Conservation (phyloP, 2,888 invertebrate species). For the Caenorhabditis sp. region DNA sequence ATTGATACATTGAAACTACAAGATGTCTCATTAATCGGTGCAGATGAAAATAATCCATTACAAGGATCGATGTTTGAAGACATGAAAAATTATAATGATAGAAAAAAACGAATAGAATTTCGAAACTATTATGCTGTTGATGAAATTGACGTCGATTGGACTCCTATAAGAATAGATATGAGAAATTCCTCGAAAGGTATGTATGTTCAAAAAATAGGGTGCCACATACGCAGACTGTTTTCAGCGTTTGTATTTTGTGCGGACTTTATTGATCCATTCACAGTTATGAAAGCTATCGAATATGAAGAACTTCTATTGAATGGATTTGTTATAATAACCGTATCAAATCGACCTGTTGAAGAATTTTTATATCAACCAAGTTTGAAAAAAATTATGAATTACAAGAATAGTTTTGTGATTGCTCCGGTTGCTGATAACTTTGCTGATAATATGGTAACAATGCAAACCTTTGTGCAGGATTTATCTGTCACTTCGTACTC, state of each 20-base stretch:
- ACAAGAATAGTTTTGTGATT: constrained; percentile 12
- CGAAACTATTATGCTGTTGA: constrained; percentile 18
- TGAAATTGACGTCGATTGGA: constrained; percentile 19
- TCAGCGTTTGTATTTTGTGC: constrained; percentile 32
- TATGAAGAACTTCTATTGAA: constrained; percentile 11
- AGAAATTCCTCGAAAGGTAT: constrained; percentile 9
- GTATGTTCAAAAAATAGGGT: neutral
- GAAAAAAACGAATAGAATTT: constrained; percentile 6
- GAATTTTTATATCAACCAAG: constrained; percentile 21
- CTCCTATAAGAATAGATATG: neutral
- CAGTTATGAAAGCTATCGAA: constrained; percentile 11
- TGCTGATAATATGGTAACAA: constrained; percentile 8
- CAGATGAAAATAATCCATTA: constrained; percentile 14
- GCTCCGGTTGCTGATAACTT: constrained; percentile 12
- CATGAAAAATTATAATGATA: constrained; percentile 17
- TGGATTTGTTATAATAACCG: constrained; percentile 17
- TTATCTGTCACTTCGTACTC: constrained; percentile 14
- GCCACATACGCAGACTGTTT: neutral
- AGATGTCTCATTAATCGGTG: constrained; percentile 22
- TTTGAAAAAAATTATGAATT: constrained; percentile 12
- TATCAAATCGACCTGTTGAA: constrained; percentile 23
- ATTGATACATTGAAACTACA: constrained; percentile 15
- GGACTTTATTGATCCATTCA: constrained; percentile 26
- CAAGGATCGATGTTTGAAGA: constrained; percentile 17
- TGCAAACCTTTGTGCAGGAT: neutral